Base-by-base conservation (phyloP, 1,140 invertebrate species). In the Tetragnatha versicolor region DNA sequence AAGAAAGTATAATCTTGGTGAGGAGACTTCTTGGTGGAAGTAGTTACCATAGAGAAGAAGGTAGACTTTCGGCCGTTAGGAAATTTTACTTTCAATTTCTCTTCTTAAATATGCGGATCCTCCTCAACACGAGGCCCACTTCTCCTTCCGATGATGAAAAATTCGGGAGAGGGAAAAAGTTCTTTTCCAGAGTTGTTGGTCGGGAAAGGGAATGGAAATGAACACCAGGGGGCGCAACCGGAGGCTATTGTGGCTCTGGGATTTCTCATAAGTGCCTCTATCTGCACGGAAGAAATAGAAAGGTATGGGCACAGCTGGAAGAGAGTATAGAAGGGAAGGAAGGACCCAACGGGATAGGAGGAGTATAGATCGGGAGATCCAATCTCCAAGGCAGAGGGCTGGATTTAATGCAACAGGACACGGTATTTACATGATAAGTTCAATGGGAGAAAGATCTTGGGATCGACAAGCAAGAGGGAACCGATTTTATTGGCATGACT, bases 261-360 rank as follows among this genome's bases (percentile, higher is more conserved):
- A 69, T 79, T 79, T 79, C 76, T 79, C 76, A 79, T 79, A 69
- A 79, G 63, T 79, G 76, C 63, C 76, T 69, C 76, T 69, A 79
- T 79, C 76, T 65, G 35, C n/a, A 31, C 35, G 33, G 42, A 42
- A 42, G 37, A 42, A 65, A 65, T 27, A 37, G 60, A 60, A 76
- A 65, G 58, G 60, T 65, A 65, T 31, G 33, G 69, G 25, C 2
- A 73, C 29, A 72, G 60, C 27, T 37, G 14, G 33, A 42, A 72
- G 20, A 47, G 20, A 45, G 12, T 12, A 25, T 2, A 22, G 12
- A 66, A 10, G 12, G 17, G 22, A 4, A 61, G 58, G 29, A 33
- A 61, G 29, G 27, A 65, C 45, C 61, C 20, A 39, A 39, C 22
- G 35, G 61, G 61, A 42, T 27, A 42, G 42, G 53, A 63, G 47